Conservation (phyloP, 1,140 invertebrate species). For the Lasioglossum baleicum region DNA sequence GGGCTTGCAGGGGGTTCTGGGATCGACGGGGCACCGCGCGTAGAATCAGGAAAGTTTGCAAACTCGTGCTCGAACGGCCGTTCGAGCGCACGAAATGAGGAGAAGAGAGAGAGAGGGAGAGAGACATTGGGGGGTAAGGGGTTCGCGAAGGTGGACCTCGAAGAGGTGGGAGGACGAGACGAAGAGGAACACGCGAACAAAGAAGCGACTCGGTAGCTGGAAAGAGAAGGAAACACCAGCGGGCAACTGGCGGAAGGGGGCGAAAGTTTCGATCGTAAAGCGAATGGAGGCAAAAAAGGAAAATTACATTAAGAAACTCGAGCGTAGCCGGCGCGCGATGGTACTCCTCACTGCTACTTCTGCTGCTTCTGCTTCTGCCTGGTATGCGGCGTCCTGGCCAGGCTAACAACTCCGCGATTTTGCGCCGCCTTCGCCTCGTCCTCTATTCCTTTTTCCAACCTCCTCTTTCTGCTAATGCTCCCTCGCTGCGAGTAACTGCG, state of each 20-base stretch:
- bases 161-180: slow-evolving; percentile 55
- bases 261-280: slow-evolving; percentile 78
- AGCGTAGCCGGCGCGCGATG: slow-evolving; percentile 65
- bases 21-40: slow-evolving; percentile 33
- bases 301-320: slow-evolving; percentile 79
- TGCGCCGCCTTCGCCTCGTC: background rate
- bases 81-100: slow-evolving; percentile 39
- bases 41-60: slow-evolving; percentile 59
- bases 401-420: slow-evolving; percentile 6
- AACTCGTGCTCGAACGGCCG: slow-evolving; percentile 51
- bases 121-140: background rate
- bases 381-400: slow-evolving; percentile 60
- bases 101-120: background rate
- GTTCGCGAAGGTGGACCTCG: slow-evolving; percentile 38
- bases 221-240: slow-evolving; percentile 49
- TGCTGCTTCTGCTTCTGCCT: slow-evolving; percentile 45
- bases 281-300: slow-evolving; percentile 76
- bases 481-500: slow-evolving; percentile 20
- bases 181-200: slow-evolving; percentile 35
- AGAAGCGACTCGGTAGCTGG: background rate
- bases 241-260: slow-evolving; percentile 51
- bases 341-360: slow-evolving; percentile 46
- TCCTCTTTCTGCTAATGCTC: slow-evolving; percentile 26
- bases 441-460: background rate
- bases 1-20: background rate